phyloP scores from a whole-genome alignment of 2,888 invertebrate genomes.

The Phaedon cochleariae region DNA sequence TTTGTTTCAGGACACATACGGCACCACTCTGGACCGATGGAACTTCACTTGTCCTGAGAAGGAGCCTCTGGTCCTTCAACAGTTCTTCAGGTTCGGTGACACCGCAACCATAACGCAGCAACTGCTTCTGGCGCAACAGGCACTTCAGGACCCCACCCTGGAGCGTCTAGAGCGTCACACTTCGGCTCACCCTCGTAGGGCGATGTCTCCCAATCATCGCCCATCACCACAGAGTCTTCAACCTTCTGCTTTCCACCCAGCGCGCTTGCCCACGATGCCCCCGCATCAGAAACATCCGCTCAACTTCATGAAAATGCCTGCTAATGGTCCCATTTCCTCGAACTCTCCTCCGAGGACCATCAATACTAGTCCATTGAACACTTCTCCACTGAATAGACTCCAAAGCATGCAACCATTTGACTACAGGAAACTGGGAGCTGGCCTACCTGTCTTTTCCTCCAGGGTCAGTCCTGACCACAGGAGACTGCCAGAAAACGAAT shows the following conservation, averaged over 20 bases:
- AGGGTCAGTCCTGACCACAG: slow-evolving; percentile 63
- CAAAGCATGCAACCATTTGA: slow-evolving; percentile 97
- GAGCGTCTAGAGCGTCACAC: slow-evolving; percentile 66
- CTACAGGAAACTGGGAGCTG: slow-evolving; percentile 80
- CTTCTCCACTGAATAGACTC: slow-evolving; percentile 84
- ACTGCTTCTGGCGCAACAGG: slow-evolving; percentile 69
- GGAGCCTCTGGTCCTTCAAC: slow-evolving; percentile 90
- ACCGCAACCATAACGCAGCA: slow-evolving; percentile 83
- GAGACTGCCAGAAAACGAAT: slow-evolving; percentile 65
- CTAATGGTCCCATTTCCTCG: slow-evolving; percentile 66
- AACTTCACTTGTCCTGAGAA: slow-evolving; percentile 87
- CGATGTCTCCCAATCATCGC: slow-evolving; percentile 75
- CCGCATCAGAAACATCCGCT: slow-evolving; percentile 62
- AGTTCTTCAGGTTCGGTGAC: slow-evolving; percentile 90
- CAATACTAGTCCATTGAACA: slow-evolving; percentile 68
- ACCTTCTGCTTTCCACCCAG: slow-evolving; percentile 62
- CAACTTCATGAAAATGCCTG: slow-evolving; percentile 63
- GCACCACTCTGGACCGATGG: slow-evolving; percentile 88
- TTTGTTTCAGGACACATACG: slow-evolving; percentile 63
- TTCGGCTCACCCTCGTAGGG: slow-evolving; percentile 61
- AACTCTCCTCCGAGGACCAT: slow-evolving; percentile 70
- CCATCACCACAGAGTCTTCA: slow-evolving; percentile 69
- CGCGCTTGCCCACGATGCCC: slow-evolving; percentile 62
- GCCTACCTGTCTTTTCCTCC: slow-evolving; percentile 63
- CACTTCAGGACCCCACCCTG: slow-evolving; percentile 68